These are phyloP conservation scores for Lysandra coridon DNA, from an alignment of 2,888 invertebrate genomes.

Conservation along the genomic window DNA sequence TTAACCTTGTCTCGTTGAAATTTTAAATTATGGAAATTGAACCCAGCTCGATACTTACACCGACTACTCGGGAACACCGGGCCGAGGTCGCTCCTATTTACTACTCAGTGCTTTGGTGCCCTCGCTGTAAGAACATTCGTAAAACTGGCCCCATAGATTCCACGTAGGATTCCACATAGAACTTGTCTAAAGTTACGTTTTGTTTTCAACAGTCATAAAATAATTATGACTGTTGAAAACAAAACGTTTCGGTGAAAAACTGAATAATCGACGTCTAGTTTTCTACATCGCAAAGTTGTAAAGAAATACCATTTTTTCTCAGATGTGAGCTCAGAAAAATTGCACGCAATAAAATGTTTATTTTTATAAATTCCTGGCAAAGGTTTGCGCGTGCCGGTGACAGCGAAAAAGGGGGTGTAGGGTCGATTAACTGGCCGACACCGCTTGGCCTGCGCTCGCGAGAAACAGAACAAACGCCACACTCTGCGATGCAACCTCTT, in stretches of 20 bases:
- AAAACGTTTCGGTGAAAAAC: not conserved
- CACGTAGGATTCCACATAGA: not conserved
- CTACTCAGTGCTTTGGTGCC: not conserved
- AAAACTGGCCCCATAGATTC: not conserved
- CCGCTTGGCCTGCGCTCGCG: slow-evolving; percentile 62
- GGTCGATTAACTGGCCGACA: slow-evolving; percentile 52
- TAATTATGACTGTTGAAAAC: too few relatives aligned
- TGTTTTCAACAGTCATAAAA: too few relatives aligned
- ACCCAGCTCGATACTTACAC: slow-evolving; percentile 15
- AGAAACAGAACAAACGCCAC: slow-evolving; percentile 53
- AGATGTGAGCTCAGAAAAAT: not conserved
- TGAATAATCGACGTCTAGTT: not conserved
- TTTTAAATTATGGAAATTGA: slow-evolving; percentile 26
- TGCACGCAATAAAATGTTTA: slow-evolving; percentile 28
- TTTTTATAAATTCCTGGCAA: slow-evolving; percentile 39
- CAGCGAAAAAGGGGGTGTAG: slow-evolving; percentile 47
- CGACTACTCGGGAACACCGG: slow-evolving; percentile 10
- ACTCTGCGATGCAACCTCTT: slow-evolving; percentile 49
- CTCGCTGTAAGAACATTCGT: not conserved
- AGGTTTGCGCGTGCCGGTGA: slow-evolving; percentile 36
- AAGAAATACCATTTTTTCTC: slow-evolving; percentile 17
- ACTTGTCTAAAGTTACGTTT: not conserved
- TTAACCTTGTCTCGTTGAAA: slow-evolving; percentile 23
- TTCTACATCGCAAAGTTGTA: not conserved
- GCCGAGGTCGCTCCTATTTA: slow-evolving; percentile 2